phyloP scores from a whole-genome alignment of 2,797 vertebrate species.

The Myotis myotis region DNA sequence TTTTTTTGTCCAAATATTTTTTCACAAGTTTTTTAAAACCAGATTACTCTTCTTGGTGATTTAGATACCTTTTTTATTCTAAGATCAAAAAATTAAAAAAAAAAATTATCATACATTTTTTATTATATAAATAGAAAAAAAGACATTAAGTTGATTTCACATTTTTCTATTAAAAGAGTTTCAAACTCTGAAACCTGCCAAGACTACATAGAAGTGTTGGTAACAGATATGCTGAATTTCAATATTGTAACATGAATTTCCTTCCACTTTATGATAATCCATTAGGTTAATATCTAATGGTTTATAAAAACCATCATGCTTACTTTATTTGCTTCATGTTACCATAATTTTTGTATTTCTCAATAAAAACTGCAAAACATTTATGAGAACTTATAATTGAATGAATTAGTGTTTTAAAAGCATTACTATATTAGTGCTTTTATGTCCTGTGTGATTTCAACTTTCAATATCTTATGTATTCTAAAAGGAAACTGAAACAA shows the following conservation, averaged over 20 bases:
- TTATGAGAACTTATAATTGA: not conserved
- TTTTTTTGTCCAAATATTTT: constrained; percentile 12
- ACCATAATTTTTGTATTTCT: not conserved
- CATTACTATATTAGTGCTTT: not conserved
- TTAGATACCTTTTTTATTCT: not conserved
- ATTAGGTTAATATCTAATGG: not conserved
- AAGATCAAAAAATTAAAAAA: constrained; percentile 51
- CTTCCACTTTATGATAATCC: not conserved
- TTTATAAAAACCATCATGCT: constrained; percentile 10
- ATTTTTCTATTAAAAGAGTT: not conserved
- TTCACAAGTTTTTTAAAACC: not conserved
- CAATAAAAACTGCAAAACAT: not conserved
- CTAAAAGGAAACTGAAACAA: constrained; percentile 40
- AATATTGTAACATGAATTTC: not conserved
- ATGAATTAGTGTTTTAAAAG: constrained; percentile 13
- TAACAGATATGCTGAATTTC: not conserved
- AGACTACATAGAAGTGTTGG: not conserved
- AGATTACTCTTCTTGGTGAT: constrained; percentile 23
- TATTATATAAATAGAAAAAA: constrained; percentile 16
- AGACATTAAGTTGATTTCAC: not conserved
- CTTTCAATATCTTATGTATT: constrained; percentile 25
- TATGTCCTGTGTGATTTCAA: not conserved
- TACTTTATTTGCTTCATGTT: not conserved
- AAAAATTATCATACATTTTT: constrained; percentile 21
- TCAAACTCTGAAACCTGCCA: constrained; percentile 16